Conservation (phyloP, 1,140 invertebrate species). For the Phenacoccus solenopsis region DNA sequence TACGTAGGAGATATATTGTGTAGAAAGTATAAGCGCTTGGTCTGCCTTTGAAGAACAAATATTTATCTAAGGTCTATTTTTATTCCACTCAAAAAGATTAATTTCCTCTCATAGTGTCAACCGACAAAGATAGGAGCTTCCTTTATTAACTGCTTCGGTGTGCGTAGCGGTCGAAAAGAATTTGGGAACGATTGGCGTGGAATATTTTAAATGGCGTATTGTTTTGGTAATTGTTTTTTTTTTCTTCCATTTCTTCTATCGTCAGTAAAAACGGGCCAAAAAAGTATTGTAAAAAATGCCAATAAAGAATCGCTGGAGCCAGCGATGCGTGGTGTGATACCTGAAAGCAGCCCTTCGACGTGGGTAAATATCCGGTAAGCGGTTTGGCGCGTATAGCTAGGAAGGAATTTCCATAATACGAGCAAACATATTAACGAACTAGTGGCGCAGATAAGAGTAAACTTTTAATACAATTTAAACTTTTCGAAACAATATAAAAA, state of each 20-base stretch:
- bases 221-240: not conserved
- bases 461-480: not conserved
- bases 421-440: not conserved
- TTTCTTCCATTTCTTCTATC: not conserved
- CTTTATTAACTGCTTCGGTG: not conserved
- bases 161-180: not conserved
- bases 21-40: not conserved
- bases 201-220: not conserved
- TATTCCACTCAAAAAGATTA: conserved; percentile 14
- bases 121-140: conserved; percentile 5
- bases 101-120: conserved; percentile 14
- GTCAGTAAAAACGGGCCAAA: not conserved
- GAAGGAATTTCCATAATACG: not conserved
- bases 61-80: conserved; percentile 7
- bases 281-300: not conserved
- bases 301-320: not conserved
- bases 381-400: not conserved
- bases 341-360: not conserved
- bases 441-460: not conserved
- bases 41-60: conserved; percentile 4
- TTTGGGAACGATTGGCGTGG: not conserved
- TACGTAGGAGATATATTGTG: too few relatives aligned
- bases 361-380: not conserved
- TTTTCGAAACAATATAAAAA: not conserved
- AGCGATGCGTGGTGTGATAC: not conserved